Evolutionary conservation across 2,797 vertebrate genomes (phyloP).

Genomic region (Cuniculus paca): DNA sequence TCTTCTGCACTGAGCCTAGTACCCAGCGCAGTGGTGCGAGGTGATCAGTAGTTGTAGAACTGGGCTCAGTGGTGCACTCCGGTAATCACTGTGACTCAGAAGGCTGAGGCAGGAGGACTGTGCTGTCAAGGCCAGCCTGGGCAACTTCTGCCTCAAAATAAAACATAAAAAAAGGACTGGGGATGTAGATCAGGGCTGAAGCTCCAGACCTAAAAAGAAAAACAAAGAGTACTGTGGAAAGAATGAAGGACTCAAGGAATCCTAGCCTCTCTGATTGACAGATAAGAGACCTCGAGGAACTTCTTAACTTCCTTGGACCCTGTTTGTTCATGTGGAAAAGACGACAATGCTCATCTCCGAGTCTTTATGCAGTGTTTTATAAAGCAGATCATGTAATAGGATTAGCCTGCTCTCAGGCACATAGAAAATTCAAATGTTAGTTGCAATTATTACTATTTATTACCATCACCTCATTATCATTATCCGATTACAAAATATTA

Average conservation of each 20-base stretch:
- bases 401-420: neutral
- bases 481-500: constrained; percentile 14
- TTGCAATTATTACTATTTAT: neutral
- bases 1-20: neutral
- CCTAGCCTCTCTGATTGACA: neutral
- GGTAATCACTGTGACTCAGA: neutral
- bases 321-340: neutral
- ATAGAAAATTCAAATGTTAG: neutral
- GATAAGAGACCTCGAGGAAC: neutral
- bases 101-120: neutral
- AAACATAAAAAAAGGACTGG: neutral
- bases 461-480: neutral
- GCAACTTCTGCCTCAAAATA: neutral
- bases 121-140: neutral
- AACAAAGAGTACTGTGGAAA: neutral
- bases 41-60: neutral
- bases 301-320: neutral
- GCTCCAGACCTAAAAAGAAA: neutral
- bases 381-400: neutral
- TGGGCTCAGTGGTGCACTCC: neutral
- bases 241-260: neutral
- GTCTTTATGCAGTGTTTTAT: neutral
- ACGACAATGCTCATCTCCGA: neutral
- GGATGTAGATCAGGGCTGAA: neutral
- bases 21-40: neutral